Conservation (phyloP, 1,140 invertebrate genomes). For the Eupristina koningsbergeri region DNA sequence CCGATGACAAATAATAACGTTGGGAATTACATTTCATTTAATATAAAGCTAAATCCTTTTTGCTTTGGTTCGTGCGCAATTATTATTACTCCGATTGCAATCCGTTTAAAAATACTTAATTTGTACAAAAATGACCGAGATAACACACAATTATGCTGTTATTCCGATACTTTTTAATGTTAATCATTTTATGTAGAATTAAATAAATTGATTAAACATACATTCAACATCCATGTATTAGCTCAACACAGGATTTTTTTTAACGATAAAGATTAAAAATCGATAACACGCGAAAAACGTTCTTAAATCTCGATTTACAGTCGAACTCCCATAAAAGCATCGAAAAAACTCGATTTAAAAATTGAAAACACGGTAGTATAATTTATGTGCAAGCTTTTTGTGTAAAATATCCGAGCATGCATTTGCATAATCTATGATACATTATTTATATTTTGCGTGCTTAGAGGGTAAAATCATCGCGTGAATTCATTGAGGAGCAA, state of each 20-base stretch:
- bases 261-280: not conserved
- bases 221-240: too few species aligned
- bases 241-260: not conserved
- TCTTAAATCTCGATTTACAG: conserved; percentile 2
- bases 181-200: too few species aligned
- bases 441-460: conserved; percentile 42
- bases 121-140: too few species aligned
- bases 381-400: conserved; percentile 26
- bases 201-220: too few species aligned
- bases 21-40: not conserved
- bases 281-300: not conserved
- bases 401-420: not conserved
- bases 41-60: not conserved
- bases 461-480: conserved; percentile 28
- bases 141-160: too few species aligned
- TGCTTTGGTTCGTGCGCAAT: too few species aligned
- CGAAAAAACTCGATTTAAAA: not conserved
- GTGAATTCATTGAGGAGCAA: conserved; percentile 14
- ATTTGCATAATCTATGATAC: conserved; percentile 25
- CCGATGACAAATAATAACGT: not conserved
- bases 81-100: too few species aligned
- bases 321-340: not conserved
- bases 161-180: too few species aligned
- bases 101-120: too few species aligned
- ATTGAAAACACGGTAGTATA: conserved; percentile 7